These are phyloP conservation scores for Heteromurus nitidus DNA, from an alignment of 2,888 invertebrate species.

Conservation along the genomic window DNA sequence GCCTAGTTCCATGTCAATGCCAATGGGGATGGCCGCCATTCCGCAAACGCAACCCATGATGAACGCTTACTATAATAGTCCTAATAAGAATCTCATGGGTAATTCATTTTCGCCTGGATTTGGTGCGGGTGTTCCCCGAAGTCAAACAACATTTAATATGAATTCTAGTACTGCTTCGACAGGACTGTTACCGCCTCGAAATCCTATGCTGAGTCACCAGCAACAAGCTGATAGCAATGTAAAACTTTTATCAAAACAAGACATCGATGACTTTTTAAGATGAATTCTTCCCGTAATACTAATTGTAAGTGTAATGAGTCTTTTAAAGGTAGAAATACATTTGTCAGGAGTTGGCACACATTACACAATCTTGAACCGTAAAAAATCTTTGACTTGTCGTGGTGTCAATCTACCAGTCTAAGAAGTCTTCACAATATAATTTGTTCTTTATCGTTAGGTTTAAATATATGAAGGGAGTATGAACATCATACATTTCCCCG, in stretches of 20 bases:
- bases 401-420: no score
- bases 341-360: no score
- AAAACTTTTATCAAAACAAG: constrained; percentile 66
- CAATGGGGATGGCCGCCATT: constrained; percentile 33
- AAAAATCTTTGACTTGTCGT: no score
- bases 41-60: constrained; percentile 16
- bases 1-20: constrained; percentile 49
- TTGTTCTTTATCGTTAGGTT: no score
- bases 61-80: constrained; percentile 15
- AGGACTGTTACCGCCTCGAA: constrained; percentile 5
- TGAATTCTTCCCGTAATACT: constrained; percentile 18
- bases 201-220: not conserved
- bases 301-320: no score
- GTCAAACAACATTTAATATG: constrained; percentile 42
- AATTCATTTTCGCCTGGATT: not conserved
- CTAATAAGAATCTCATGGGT: constrained; percentile 37
- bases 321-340: no score
- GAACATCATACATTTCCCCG: no score
- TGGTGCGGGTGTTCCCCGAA: constrained; percentile 22
- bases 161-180: not conserved
- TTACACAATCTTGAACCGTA: no score
- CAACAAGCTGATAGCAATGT: constrained; percentile 38
- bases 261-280: constrained; percentile 71
- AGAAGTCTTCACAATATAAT: no score
- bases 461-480: no score